Evolutionary conservation across 2,888 invertebrate genomes (phyloP), one percentile per base, ranked within the genome.

Genomic region (Mechanitis messenoides): DNA sequence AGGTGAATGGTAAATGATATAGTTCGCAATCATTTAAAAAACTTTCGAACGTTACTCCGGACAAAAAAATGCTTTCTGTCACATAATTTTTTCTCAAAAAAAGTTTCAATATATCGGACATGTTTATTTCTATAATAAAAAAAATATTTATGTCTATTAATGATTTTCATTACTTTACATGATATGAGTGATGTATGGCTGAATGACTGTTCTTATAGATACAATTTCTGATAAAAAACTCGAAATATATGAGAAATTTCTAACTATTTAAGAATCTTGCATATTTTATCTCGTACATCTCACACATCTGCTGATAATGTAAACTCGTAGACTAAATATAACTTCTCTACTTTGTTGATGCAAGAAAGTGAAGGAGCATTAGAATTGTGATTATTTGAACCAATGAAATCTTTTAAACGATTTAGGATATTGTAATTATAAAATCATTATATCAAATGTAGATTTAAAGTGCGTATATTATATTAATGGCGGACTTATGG

Each of bases 1-100:
- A 78, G 78, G 71, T 69, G 71, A 69, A 82, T 84, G 85, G 83
- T 88, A 87, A 89, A 89, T 85, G 88, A 84, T 83, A 76, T 75
- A 73, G 71, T 72, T 69, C 72, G 74, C 76, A 46, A 78, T 79
- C 78, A 82, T 76, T 73, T 79, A 82, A 83, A 81, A 82, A 83
- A 83, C 79, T 80, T 70, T 80, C 70, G 70, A 56, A 66, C 56
- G 73, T 68, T 35, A 35, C 35, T 35, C 47, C 47, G 20, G 47
- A 20, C 47, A 47, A 20, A 35, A 6, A 35, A 5, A 35, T 35
- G 35, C 35, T 35, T 35, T 35, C 35, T 35, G 6, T 35, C 35
- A 35, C 35, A 35, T 35, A 35, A 35, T 5, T 35, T 35, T 35
- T 35, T 5, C 35, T 3, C 4, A 35, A 20, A 2, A 35, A 3